Evolutionary conservation across 1,140 invertebrate species (phyloP).

Genomic region (Drosophila ficusphila): DNA sequence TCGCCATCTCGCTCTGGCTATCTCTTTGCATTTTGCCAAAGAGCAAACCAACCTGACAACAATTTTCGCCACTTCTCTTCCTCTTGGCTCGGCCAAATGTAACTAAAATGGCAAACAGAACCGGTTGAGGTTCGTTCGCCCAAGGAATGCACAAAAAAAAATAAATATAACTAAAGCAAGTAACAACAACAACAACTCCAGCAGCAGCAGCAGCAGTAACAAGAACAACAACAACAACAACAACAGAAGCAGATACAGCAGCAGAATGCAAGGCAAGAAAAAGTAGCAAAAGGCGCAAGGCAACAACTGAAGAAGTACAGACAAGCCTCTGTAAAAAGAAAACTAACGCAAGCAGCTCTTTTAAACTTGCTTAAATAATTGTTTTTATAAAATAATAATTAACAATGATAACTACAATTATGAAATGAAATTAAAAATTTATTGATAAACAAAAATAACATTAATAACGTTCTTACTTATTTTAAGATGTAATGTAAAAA

Average conservation of each 20-base stretch:
- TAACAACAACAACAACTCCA: conserved; percentile 20
- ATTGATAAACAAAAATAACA: too few species aligned
- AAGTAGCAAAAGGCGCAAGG: conserved; percentile 57
- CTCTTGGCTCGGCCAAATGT: conserved; percentile 17
- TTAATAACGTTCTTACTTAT: too few species aligned
- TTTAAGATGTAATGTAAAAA: too few species aligned
- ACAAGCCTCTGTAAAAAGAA: neutral
- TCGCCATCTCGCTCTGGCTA: neutral
- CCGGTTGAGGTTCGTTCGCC: conserved; percentile 58
- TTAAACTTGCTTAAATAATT: neutral
- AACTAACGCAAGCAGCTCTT: neutral
- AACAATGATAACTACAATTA: too few species aligned
- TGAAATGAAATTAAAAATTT: too few species aligned
- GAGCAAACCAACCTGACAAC: conserved; percentile 66
- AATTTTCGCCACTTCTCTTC: conserved; percentile 51
- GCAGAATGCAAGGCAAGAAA: conserved; percentile 50
- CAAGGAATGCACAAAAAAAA: conserved; percentile 64
- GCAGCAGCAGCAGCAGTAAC: conserved; percentile 39
- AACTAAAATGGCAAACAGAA: conserved; percentile 67
- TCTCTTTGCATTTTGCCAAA: conserved; percentile 24
- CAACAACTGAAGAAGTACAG: conserved; percentile 36
- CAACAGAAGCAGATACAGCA: conserved; percentile 37
- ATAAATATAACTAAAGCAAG: neutral
- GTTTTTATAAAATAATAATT: too few species aligned
- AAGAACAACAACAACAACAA: conserved; percentile 20